Base-by-base conservation (phyloP, 2,888 invertebrate genomes). In the Drosophila algonquin region DNA sequence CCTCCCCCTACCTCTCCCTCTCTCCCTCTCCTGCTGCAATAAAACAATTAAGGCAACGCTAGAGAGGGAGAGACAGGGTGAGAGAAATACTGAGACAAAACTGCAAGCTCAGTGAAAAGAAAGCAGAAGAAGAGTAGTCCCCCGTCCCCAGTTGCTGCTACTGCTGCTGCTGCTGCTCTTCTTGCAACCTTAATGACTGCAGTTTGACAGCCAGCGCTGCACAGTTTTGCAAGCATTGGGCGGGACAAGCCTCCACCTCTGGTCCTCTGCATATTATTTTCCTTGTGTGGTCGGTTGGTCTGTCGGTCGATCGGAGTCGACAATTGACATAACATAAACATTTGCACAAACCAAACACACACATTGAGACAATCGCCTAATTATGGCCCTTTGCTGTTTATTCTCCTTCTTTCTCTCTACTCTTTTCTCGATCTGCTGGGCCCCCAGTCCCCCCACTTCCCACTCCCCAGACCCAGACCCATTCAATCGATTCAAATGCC, bases 401-500 rank as follows among this genome's bases (percentile, higher is more conserved):
- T 40, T 56, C 46, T 55, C 32, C 60, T 55, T 56, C 21, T 63
- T 57, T 48, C 21, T 63, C 54, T 48, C 32, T 47, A 35, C 46
- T 48, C 47, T 32, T 55, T 47, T 24, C 35, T 30, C 50, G 24
- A 27, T 48, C 45, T 40, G 44, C 59, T 50, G 40, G 57, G 12
- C 16, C 12, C 35, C 35, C 35, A 40, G 35, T 24, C 24, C 3
- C 3, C 24, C 24, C 24, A 24, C 4, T 0, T 24, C 2, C 40
- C 21, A 21, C 21, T 21, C 21, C 2, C 0, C 21, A 21, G 21
- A 21, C 40, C 40, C 5, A 14, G 47, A 32, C 45, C 48, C 72
- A 64, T 72, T 73, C 72, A 73, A 72, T 72, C 87, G 67, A 84
- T 84, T 84, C 82, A 85, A 87, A 85, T 85, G 79, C 62, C 77